Percentiles rank a stretch among this genome's conserved stretches.
These are phyloP conservation scores for Sebastes nivosus DNA, from an alignment of 2,797 vertebrate species.

Conservation along the genomic window DNA sequence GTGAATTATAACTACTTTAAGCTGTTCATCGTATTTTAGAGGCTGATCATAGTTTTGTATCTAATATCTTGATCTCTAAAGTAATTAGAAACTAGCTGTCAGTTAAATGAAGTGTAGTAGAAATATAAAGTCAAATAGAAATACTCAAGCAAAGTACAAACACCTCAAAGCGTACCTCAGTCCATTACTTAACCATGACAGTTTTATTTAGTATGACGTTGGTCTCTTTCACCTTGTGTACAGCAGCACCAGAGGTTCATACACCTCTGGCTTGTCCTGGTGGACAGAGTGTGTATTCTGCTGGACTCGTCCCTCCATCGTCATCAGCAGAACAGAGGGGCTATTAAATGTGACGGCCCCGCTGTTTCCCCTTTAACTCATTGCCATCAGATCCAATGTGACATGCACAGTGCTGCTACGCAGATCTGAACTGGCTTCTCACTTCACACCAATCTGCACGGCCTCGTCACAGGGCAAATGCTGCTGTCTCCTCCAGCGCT, in stretches of 20 bases:
- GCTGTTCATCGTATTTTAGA: background rate
- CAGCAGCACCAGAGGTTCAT: conserved; percentile 1
- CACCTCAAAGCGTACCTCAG: background rate
- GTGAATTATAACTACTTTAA: background rate
- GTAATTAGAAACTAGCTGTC: background rate
- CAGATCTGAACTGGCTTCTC: conserved; percentile 74
- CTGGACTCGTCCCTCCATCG: conserved; percentile 33
- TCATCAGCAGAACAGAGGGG: conserved; percentile 53
- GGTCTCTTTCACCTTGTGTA: conserved; percentile 4
- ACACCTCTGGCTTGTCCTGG: conserved; percentile 26
- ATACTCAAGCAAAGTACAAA: background rate
- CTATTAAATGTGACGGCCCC: conserved; percentile 57
- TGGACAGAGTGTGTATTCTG: conserved; percentile 12
- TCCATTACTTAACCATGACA: background rate
- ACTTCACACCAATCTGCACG: conserved; percentile 77
- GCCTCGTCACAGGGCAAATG: conserved; percentile 73
- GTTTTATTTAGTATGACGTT: background rate
- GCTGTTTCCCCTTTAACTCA: conserved; percentile 65
- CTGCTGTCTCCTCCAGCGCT: conserved; percentile 69
- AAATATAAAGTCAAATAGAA: background rate
- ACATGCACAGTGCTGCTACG: conserved; percentile 65
- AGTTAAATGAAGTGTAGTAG: background rate
- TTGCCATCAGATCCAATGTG: conserved; percentile 69
- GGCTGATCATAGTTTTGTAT: background rate
- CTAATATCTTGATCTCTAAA: background rate